Evolutionary conservation across 2,888 invertebrate species (phyloP).

Genomic region (Eurytoma adleriae): DNA sequence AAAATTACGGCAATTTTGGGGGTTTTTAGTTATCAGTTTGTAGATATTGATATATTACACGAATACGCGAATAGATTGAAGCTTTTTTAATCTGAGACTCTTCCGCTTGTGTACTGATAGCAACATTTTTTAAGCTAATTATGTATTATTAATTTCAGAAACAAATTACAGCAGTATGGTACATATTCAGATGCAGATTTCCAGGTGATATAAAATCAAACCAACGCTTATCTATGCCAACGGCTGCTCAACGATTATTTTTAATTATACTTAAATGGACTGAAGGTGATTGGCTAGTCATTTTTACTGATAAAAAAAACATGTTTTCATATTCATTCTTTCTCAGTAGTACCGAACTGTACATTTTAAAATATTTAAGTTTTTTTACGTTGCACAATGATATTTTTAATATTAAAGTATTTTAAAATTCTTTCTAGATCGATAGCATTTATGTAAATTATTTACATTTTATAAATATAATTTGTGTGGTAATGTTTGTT

Average conservation of each 20-base stretch:
- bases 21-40: no score
- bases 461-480: not conserved
- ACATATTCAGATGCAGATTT: slow-evolving; percentile 21
- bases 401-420: not conserved
- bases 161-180: slow-evolving; percentile 19
- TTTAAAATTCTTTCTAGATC: not conserved
- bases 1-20: no score
- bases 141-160: slow-evolving; percentile 30
- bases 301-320: not conserved
- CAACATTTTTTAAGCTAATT: no score
- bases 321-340: not conserved
- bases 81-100: no score
- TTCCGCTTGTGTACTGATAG: no score
- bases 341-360: no score
- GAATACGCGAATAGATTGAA: no score
- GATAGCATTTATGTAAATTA: not conserved
- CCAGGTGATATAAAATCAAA: slow-evolving; percentile 37
- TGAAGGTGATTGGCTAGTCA: slow-evolving; percentile 42
- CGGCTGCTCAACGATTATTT: slow-evolving; percentile 17
- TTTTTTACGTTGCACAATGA: not conserved
- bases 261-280: slow-evolving; percentile 50
- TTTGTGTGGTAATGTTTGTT: not conserved
- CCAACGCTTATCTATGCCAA: slow-evolving; percentile 43
- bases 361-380: no score
- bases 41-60: no score